These are phyloP conservation scores for Ceyx melanurus DNA, from an alignment of 2,113 vertebrate genomes.

Conservation along the genomic window DNA sequence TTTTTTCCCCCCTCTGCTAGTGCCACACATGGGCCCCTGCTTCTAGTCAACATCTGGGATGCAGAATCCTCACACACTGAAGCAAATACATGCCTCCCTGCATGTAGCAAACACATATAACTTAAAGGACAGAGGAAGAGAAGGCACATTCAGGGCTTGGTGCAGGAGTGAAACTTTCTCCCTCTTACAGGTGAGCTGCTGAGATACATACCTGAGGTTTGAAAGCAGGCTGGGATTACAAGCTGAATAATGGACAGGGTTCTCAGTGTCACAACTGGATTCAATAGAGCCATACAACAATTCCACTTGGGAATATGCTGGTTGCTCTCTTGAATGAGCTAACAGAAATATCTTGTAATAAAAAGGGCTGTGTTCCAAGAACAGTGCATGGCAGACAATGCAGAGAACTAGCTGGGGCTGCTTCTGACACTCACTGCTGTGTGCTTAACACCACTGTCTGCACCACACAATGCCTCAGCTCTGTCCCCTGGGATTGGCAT, in stretches of 20 bases:
- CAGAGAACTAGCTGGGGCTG: neutral
- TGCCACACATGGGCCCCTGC: neutral
- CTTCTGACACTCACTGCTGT: neutral
- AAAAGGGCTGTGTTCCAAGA: conserved; percentile 41
- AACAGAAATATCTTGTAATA: neutral
- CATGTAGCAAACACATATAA: neutral
- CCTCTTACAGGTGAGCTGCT: fast-evolving
- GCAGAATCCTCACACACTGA: neutral
- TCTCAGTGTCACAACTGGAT: neutral
- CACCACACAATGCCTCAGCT: neutral
- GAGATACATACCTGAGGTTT: neutral
- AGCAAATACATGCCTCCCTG: neutral
- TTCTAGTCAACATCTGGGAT: neutral
- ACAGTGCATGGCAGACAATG: neutral
- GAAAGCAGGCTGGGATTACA: neutral
- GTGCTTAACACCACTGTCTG: neutral
- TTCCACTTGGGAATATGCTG: neutral
- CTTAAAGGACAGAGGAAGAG: neutral
- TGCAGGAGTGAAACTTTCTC: neutral
- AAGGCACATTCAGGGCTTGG: neutral
- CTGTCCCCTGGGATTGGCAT: neutral
- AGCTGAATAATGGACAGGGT: neutral
- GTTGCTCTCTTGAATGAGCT: conserved; percentile 6
- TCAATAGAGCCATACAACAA: neutral
- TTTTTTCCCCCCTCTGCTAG: neutral